Percentiles rank a stretch among this genome's conserved stretches.
These are phyloP conservation scores for Meloidogyne exigua DNA, from an alignment of 1,140 invertebrate species.

Conservation along the genomic window DNA sequence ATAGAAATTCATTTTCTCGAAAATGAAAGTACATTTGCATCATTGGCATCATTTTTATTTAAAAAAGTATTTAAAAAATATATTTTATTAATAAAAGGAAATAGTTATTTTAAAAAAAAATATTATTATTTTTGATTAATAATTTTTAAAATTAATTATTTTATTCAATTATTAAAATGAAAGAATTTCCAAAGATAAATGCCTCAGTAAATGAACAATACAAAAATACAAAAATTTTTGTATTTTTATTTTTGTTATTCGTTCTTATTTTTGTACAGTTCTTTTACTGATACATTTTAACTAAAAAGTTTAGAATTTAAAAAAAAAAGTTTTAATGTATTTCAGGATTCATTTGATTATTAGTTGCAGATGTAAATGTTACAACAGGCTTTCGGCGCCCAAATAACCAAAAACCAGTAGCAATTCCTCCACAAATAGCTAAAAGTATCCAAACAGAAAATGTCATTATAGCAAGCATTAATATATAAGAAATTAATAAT, in stretches of 20 bases:
- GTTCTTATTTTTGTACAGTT: too few relatives aligned
- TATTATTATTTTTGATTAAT: neutral
- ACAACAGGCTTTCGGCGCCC: conserved; percentile 65
- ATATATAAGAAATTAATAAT: conserved; percentile 83
- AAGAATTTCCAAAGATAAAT: too few relatives aligned
- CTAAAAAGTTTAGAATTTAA: neutral
- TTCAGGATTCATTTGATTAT: conserved; percentile 20
- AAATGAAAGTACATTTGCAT: conserved; percentile 59
- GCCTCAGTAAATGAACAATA: too few relatives aligned
- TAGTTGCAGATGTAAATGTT: neutral
- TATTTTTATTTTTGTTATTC: too few relatives aligned
- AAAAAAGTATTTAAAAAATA: conserved; percentile 11
- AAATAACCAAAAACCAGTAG: conserved; percentile 86
- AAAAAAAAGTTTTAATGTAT: neutral
- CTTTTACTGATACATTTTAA: too few relatives aligned
- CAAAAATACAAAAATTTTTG: too few relatives aligned
- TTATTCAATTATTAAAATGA: too few relatives aligned
- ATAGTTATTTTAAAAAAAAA: too few relatives aligned
- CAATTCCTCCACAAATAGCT: conserved; percentile 81
- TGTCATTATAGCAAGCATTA: conserved; percentile 97
- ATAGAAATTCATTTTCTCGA: conserved; percentile 41
- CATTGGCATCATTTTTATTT: conserved; percentile 41
- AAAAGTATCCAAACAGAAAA: conserved; percentile 90
- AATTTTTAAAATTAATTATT: neutral
- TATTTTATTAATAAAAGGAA: conserved; percentile 3